Conservation (phyloP, 2,797 vertebrate species). For the Myripristis murdjan region DNA sequence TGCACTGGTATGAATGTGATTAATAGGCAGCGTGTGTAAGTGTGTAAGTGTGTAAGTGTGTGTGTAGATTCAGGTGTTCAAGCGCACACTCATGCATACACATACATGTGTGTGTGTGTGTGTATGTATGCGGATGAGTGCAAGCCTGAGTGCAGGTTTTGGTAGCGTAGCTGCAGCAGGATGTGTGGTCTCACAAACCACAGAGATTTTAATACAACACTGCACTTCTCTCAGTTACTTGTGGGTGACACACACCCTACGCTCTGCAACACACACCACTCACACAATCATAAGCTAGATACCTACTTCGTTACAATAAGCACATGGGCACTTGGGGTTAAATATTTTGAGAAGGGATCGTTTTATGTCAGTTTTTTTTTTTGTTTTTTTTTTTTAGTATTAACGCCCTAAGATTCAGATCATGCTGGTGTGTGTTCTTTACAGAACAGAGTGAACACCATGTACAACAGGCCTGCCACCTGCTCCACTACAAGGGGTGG, state of each 20-base stretch:
- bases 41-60: neutral
- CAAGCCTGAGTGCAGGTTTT: conserved; percentile 43
- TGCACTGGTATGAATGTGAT: conserved; percentile 45
- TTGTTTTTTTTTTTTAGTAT: no score
- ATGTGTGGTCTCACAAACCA: conserved; percentile 80
- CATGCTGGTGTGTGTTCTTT: no score
- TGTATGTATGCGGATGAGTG: conserved; percentile 23
- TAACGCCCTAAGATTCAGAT: no score
- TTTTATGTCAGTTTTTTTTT: no score
- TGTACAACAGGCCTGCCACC: no score
- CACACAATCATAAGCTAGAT: conserved; percentile 4
- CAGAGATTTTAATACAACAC: conserved; percentile 64
- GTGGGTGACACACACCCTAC: conserved; percentile 37
- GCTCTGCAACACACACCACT: conserved; percentile 11
- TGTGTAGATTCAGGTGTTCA: conserved; percentile 20
- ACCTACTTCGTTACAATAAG: no score
- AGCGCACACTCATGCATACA: conserved; percentile 21
- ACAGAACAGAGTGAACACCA: no score
- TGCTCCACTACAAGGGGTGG: no score
- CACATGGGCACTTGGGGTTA: neutral
- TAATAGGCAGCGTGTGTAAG: conserved; percentile 10
- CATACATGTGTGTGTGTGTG: conserved; percentile 31
- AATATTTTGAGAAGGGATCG: no score
- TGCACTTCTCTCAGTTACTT: conserved; percentile 18
- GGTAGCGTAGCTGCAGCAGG: conserved; percentile 65